Evolutionary conservation across 2,888 invertebrate genomes (phyloP).

Genomic region (Scaptomyza caliginosa): DNA sequence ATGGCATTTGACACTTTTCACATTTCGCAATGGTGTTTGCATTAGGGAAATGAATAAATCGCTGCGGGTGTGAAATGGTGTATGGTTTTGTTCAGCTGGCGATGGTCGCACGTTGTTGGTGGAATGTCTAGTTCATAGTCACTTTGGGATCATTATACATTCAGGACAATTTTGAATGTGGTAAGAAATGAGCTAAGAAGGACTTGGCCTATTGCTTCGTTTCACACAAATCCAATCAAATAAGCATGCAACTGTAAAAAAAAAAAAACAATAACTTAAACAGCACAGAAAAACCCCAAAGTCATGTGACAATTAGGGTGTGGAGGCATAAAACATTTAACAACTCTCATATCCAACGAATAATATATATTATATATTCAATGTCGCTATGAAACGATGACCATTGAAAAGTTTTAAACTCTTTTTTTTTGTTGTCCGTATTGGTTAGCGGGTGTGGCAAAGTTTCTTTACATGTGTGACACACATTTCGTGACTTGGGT

Average conservation of each 20-base stretch:
- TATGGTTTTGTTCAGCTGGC: neutral
- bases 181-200: neutral
- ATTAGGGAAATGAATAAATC: neutral
- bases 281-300: neutral
- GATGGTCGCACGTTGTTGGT: neutral
- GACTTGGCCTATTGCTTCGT: constrained; percentile 20
- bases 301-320: constrained; percentile 27
- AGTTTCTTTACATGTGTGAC: constrained; percentile 5
- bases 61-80: neutral
- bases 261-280: neutral
- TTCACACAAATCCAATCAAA: constrained; percentile 22
- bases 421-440: no score
- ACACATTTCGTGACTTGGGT: constrained; percentile 16
- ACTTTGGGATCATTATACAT: neutral
- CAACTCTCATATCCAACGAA: neutral
- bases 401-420: constrained; percentile 4
- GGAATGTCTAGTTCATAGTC: neutral
- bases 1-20: neutral
- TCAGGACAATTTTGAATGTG: neutral
- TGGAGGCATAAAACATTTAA: constrained; percentile 59
- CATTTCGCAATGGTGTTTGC: neutral
- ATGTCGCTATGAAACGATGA: constrained; percentile 1
- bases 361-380: no score
- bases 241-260: constrained; percentile 7
- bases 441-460: constrained; percentile 10